A percentile compares a stretch with the other conserved stretches of the same genome.
Evolutionary conservation across 2,797 vertebrate genomes (phyloP).

Genomic region (Pseudomugil gertrudae): DNA sequence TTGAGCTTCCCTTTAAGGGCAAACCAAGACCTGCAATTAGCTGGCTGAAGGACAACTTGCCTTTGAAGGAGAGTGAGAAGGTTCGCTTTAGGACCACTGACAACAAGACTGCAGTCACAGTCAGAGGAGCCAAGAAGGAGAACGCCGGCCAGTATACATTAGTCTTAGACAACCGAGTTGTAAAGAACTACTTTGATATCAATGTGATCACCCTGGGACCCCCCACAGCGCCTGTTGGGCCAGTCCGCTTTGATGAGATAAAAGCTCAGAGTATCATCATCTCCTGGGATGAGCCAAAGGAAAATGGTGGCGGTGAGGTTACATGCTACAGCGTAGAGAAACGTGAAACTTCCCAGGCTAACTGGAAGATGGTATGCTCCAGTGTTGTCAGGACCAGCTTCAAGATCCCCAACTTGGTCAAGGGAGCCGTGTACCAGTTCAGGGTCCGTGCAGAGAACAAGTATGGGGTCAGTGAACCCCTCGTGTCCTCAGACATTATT

Average conservation of each 20-base stretch:
- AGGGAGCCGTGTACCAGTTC: conserved; percentile 93
- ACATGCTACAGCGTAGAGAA: conserved; percentile 97
- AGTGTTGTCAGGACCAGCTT: conserved; percentile 92
- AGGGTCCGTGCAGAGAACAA: conserved; percentile 96
- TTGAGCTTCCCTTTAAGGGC: conserved; percentile 93
- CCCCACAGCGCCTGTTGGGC: conserved; percentile 91
- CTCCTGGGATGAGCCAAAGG: conserved; percentile 93
- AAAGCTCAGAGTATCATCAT: conserved; percentile 94
- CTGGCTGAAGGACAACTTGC: conserved; percentile 93
- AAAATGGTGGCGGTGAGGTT: conserved; percentile 94
- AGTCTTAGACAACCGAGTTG: conserved; percentile 90
- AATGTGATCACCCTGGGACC: conserved; percentile 90
- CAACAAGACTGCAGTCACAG: conserved; percentile 89
- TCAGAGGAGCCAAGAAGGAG: conserved; percentile 93
- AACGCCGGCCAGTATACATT: conserved; percentile 94
- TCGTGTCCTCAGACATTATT: conserved; percentile 86
- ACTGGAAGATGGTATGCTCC: conserved; percentile 97
- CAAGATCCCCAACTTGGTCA: conserved; percentile 94
- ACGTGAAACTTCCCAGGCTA: conserved; percentile 92
- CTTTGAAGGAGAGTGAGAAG: conserved; percentile 93
- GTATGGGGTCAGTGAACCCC: conserved; percentile 90
- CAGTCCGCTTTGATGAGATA: conserved; percentile 92
- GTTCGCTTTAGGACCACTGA: conserved; percentile 94
- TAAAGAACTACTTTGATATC: conserved; percentile 90
- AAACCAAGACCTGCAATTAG: conserved; percentile 92